phyloP scores from a whole-genome alignment of 2,888 invertebrate genomes.

The Zhengitettix transpicula region DNA sequence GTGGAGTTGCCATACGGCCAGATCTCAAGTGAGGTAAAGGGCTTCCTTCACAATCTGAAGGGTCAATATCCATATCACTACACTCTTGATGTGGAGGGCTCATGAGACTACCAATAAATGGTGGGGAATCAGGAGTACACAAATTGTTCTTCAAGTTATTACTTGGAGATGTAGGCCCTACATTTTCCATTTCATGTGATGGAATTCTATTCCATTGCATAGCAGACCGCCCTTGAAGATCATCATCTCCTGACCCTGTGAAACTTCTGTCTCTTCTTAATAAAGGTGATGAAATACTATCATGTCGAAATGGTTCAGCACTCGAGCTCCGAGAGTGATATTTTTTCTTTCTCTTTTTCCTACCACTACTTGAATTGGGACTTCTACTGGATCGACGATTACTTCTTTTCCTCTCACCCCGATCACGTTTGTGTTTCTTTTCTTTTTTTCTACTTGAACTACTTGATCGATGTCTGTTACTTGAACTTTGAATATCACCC shows the following conservation, averaged over 20 bases:
- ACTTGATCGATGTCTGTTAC: conserved; percentile 5
- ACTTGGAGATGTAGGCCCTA: not conserved
- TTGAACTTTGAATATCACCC: conserved; percentile 6
- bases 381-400: conserved; percentile 29
- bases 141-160: conserved; percentile 2
- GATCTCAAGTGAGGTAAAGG: not conserved
- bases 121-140: conserved; percentile 4
- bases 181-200: conserved; percentile 1
- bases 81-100: conserved; percentile 2
- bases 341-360: conserved; percentile 40
- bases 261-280: not conserved
- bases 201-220: conserved; percentile 1
- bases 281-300: not conserved
- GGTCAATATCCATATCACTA: conserved; percentile 9
- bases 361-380: conserved; percentile 27
- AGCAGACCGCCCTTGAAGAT: not conserved
- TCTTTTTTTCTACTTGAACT: conserved; percentile 21
- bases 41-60: conserved; percentile 3
- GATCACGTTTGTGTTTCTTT: conserved; percentile 33
- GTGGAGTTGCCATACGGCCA: not conserved
- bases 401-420: conserved; percentile 55
- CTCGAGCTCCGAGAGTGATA: conserved; percentile 31
- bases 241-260: not conserved
- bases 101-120: not conserved
- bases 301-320: conserved; percentile 15